Evolutionary conservation across 2,888 invertebrate genomes (phyloP).

Genomic region (Torymus texanus): DNA sequence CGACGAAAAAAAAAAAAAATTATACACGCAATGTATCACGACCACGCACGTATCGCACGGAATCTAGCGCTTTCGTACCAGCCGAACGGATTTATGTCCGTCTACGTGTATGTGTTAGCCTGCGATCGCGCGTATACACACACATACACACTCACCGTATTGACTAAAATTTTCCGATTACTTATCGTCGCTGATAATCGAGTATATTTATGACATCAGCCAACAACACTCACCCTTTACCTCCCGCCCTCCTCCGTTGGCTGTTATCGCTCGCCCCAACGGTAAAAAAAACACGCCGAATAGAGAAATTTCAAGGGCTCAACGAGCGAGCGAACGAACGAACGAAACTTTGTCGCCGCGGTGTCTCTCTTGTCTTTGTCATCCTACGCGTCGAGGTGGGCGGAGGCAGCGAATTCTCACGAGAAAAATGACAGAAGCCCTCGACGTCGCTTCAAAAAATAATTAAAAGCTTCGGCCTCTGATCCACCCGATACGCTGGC

Average conservation of each 20-base stretch:
- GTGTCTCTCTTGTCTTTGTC: too few species aligned
- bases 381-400: too few species aligned
- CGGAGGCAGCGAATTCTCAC: too few species aligned
- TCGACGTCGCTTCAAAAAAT: slow-evolving; percentile 27
- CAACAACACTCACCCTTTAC: neutral
- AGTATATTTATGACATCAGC: slow-evolving; percentile 29
- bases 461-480: slow-evolving; percentile 47
- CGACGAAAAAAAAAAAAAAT: slow-evolving; percentile 24
- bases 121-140: too few species aligned
- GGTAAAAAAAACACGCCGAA: too few species aligned
- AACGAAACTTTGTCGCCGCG: too few species aligned
- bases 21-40: neutral
- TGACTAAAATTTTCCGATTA: slow-evolving; percentile 45
- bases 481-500: slow-evolving; percentile 37
- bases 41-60: slow-evolving; percentile 1
- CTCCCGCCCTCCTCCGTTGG: neutral
- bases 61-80: neutral
- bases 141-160: neutral
- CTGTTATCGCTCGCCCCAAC: neutral
- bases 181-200: slow-evolving; percentile 48
- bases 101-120: neutral
- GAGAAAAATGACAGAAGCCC: slow-evolving; percentile 1
- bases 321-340: too few species aligned
- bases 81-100: slow-evolving; percentile 37
- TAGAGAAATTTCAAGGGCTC: too few species aligned